Percentiles rank a stretch among this genome's conserved stretches.
Evolutionary conservation across 2,113 vertebrate species (phyloP).

Genomic region (Hiodon alosoides): DNA sequence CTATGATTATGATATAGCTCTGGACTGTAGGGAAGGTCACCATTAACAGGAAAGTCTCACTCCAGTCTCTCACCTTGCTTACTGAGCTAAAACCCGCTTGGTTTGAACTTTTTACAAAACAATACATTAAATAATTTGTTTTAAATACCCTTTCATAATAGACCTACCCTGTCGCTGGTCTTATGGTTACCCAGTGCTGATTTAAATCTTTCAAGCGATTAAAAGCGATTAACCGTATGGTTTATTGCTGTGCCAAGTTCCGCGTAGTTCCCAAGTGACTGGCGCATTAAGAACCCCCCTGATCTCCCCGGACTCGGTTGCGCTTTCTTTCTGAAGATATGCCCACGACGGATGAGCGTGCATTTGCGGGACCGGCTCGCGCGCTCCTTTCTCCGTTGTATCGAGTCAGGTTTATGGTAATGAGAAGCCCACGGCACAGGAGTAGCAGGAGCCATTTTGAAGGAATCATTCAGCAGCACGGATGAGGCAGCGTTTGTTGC

Average conservation of each 20-base stretch:
- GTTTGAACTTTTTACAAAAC: too few relatives aligned
- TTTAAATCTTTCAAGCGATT: background rate
- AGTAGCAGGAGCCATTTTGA: constrained; percentile 54
- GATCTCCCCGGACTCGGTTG: background rate
- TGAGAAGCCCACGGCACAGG: constrained; percentile 56
- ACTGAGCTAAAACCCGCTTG: too few relatives aligned
- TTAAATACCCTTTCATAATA: too few relatives aligned
- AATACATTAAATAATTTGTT: too few relatives aligned
- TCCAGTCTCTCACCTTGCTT: too few relatives aligned
- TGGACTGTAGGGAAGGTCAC: too few relatives aligned
- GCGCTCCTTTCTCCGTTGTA: constrained; percentile 21
- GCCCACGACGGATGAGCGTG: background rate
- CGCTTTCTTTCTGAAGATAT: background rate
- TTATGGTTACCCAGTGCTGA: too few relatives aligned
- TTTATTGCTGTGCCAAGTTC: background rate
- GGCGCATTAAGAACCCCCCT: too few relatives aligned
- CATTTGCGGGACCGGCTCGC: background rate
- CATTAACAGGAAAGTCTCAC: too few relatives aligned
- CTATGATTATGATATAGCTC: too few relatives aligned
- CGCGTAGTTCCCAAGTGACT: too few relatives aligned
- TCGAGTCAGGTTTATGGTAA: constrained; percentile 75
- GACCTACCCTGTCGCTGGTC: too few relatives aligned
- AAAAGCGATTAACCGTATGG: background rate
- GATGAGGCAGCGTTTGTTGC: background rate
- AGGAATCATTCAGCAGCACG: constrained; percentile 46